These are phyloP conservation scores for Pachyrhynchus sulphureomaculatus DNA, from an alignment of 1,140 invertebrate genomes.

Conservation along the genomic window DNA sequence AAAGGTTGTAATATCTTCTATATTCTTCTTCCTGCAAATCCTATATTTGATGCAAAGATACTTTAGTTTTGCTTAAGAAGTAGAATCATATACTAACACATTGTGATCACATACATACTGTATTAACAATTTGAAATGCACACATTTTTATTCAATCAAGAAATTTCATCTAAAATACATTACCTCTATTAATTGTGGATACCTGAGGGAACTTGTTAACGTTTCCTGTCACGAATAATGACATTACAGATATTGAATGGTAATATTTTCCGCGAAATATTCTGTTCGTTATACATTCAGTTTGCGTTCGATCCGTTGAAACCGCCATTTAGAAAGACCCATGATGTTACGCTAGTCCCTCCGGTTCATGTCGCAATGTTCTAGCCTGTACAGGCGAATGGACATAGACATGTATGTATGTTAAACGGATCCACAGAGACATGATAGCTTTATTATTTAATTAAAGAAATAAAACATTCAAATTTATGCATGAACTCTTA, in stretches of 20 bases:
- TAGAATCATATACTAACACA: too few relatives aligned
- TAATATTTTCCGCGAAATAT: constrained; percentile 24
- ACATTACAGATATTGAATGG: constrained; percentile 29
- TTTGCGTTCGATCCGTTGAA: constrained; percentile 25
- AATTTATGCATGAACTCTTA: too few relatives aligned
- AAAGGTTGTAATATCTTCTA: too few relatives aligned
- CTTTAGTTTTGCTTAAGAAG: too few relatives aligned
- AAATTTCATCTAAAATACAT: constrained; percentile 13
- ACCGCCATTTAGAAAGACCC: constrained; percentile 20
- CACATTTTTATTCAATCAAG: neutral
- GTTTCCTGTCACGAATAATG: constrained; percentile 27
- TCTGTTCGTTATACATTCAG: constrained; percentile 19
- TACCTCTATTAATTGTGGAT: constrained; percentile 20
- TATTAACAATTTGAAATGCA: neutral
- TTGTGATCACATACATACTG: neutral
- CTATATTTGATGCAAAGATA: too few relatives aligned
- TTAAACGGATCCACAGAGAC: neutral
- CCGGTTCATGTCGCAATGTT: constrained; percentile 16
- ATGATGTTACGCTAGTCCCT: constrained; percentile 1
- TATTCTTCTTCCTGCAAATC: too few relatives aligned
- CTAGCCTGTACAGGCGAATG: neutral
- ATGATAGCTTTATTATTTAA: neutral
- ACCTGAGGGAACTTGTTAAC: constrained; percentile 28
- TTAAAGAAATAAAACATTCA: neutral
- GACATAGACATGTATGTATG: constrained; percentile 1